phyloP scores from a whole-genome alignment of 2,797 vertebrate species.

The Gobio occitaniae region DNA sequence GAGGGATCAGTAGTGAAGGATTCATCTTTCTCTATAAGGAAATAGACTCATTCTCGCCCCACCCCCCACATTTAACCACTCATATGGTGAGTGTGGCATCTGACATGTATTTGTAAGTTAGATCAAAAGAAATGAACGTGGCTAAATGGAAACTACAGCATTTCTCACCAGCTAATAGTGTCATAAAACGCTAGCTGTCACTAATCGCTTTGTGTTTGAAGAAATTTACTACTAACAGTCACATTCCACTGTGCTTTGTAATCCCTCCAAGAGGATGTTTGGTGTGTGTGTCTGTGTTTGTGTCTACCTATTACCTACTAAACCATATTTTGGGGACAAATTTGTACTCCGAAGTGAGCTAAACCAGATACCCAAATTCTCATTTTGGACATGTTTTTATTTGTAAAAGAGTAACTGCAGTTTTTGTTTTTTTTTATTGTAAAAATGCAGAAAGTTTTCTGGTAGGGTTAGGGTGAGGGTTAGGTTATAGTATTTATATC shows the following conservation, averaged over 20 bases:
- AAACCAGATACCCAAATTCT: neutral
- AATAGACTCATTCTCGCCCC: neutral
- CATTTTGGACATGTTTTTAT: fast-evolving
- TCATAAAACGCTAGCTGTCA: slow-evolving; percentile 19
- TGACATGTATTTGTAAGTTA: slow-evolving; percentile 36
- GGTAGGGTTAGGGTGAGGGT: neutral
- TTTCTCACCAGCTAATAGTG: slow-evolving; percentile 44
- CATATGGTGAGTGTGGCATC: slow-evolving; percentile 10
- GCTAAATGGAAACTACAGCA: slow-evolving; percentile 8
- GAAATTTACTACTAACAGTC: slow-evolving; percentile 31
- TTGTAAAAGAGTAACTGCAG: neutral
- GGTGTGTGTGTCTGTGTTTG: too few relatives aligned
- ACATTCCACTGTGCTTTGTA: slow-evolving; percentile 49
- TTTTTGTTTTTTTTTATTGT: neutral
- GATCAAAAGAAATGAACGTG: slow-evolving; percentile 32
- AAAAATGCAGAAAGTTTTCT: too few relatives aligned
- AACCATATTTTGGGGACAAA: neutral
- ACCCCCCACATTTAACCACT: neutral
- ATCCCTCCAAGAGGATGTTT: slow-evolving; percentile 13
- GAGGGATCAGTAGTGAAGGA: slow-evolving; percentile 13
- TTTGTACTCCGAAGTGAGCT: neutral
- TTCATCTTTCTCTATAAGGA: neutral
- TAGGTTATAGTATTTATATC: neutral
- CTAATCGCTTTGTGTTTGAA: slow-evolving; percentile 39
- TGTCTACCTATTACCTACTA: neutral